A percentile compares a stretch with the other conserved stretches of the same genome.
Evolutionary conservation across 2,888 invertebrate species (phyloP).

Genomic region (Neria commutata): DNA sequence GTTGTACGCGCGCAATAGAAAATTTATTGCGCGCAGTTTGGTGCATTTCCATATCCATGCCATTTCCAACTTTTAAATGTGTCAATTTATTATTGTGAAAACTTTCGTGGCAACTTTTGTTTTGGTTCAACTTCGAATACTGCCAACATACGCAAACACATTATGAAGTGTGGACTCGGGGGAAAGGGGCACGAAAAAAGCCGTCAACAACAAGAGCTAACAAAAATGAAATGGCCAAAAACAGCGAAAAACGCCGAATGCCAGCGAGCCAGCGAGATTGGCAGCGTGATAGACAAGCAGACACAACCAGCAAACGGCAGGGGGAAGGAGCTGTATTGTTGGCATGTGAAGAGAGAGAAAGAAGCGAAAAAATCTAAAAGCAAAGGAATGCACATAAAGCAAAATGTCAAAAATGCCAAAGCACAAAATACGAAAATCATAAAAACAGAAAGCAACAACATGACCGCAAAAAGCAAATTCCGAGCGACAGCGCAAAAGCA

Average conservation of each 20-base stretch:
- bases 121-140: conserved; percentile 21
- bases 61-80: conserved; percentile 29
- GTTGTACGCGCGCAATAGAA: neutral
- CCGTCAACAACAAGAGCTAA: conserved; percentile 20
- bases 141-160: neutral
- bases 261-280: conserved; percentile 56
- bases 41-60: conserved; percentile 22
- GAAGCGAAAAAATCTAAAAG: conserved; percentile 34
- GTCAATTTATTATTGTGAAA: conserved; percentile 30
- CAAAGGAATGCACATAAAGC: conserved; percentile 44
- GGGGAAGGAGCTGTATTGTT: conserved; percentile 14
- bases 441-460: conserved; percentile 23
- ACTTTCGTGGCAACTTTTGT: conserved; percentile 23
- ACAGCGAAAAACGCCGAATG: conserved; percentile 41
- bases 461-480: conserved; percentile 17
- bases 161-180: conserved; percentile 28
- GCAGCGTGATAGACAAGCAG: conserved; percentile 38
- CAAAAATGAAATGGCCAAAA: conserved; percentile 24
- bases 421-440: conserved; percentile 30
- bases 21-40: neutral
- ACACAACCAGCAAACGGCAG: conserved; percentile 22
- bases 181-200: conserved; percentile 19
- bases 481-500: conserved; percentile 26
- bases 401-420: conserved; percentile 54
- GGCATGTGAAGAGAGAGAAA: conserved; percentile 34